phyloP scores from a whole-genome alignment of 2,113 vertebrate species.

The Ascaphus truei region DNA sequence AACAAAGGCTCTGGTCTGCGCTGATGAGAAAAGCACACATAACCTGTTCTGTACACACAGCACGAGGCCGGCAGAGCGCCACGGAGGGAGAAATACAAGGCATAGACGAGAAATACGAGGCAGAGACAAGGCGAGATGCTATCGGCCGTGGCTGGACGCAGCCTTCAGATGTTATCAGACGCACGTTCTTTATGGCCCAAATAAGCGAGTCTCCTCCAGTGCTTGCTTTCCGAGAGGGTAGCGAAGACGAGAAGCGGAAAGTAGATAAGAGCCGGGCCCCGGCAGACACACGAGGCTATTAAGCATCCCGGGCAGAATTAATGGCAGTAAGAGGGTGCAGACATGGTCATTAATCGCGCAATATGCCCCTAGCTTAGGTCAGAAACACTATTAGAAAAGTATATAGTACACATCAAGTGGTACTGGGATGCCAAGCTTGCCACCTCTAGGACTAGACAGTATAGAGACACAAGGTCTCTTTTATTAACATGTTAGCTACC shows the following conservation, averaged over 20 bases:
- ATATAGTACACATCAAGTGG: not conserved
- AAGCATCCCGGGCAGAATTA: slow-evolving; percentile 24
- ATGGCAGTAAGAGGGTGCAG: not conserved
- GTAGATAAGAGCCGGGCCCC: not conserved
- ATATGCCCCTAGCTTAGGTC: slow-evolving; percentile 17
- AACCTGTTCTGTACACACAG: slow-evolving; percentile 9
- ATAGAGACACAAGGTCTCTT: not conserved
- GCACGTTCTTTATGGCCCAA: slow-evolving; percentile 25
- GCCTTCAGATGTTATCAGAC: slow-evolving; percentile 28
- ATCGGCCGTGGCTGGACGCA: slow-evolving; percentile 17
- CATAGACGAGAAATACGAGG: slow-evolving; percentile 15
- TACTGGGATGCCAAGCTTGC: not conserved
- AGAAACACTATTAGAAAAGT: slow-evolving; percentile 21
- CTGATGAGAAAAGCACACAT: no score
- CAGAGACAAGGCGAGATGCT: slow-evolving; percentile 26
- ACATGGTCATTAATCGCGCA: slow-evolving; percentile 27
- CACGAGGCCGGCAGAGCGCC: not conserved
- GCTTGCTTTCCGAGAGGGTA: not conserved
- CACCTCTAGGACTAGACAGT: not conserved
- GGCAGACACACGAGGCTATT: slow-evolving; percentile 27
- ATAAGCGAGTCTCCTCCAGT: slow-evolving; percentile 27
- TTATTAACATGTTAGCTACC: no score
- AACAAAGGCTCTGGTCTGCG: no score
- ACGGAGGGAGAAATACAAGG: slow-evolving; percentile 1
- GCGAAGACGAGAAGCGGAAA: not conserved